Evolutionary conservation across 2,113 vertebrate species (phyloP).

Genomic region (Cyprinus carpio): DNA sequence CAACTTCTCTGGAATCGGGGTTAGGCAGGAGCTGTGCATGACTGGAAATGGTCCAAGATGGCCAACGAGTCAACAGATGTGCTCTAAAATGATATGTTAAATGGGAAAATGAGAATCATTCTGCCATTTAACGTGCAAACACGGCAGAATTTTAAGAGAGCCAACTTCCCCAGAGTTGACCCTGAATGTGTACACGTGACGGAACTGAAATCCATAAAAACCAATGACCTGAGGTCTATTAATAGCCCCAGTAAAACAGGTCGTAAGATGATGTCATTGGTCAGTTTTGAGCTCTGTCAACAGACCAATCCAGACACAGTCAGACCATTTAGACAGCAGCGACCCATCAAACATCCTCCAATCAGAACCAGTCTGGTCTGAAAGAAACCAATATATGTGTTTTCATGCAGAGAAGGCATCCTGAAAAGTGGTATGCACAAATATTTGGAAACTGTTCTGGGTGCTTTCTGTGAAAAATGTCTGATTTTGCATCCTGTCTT

Average conservation of each 20-base stretch:
- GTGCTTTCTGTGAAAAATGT: background rate
- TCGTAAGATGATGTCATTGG: constrained; percentile 11
- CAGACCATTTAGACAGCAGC: constrained; percentile 3
- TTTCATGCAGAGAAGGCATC: background rate
- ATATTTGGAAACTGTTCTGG: constrained; percentile 9
- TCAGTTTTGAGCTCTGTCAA: constrained; percentile 22
- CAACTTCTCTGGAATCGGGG: no score
- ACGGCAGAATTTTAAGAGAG: background rate
- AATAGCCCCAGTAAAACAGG: background rate
- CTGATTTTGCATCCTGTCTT: constrained; percentile 44
- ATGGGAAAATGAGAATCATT: background rate
- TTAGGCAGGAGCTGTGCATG: background rate
- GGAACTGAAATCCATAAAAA: background rate
- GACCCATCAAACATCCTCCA: background rate
- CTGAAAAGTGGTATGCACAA: background rate
- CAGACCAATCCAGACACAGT: constrained; percentile 14
- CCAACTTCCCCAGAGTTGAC: background rate
- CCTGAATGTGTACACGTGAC: background rate
- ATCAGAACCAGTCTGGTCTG: background rate
- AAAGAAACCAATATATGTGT: background rate
- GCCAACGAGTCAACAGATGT: background rate
- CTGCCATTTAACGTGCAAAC: background rate
- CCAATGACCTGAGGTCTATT: background rate
- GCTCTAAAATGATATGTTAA: background rate
- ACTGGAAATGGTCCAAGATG: background rate